These are phyloP conservation scores for Aleiodes testaceus DNA, from an alignment of 2,888 invertebrate species.

Conservation along the genomic window DNA sequence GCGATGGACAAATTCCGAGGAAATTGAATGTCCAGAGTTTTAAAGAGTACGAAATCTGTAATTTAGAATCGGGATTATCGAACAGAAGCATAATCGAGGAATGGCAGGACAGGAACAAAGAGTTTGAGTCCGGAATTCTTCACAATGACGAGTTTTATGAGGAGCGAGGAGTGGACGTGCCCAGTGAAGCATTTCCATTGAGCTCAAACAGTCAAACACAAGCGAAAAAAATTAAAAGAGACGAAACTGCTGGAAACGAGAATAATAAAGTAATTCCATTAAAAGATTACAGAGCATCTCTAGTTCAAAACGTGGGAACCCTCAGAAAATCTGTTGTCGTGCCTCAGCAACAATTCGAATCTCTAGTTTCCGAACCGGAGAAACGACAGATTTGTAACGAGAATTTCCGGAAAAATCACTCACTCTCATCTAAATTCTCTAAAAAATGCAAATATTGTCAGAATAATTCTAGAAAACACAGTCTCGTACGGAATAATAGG, in stretches of 20 bases:
- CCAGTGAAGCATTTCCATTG: slow-evolving; percentile 43
- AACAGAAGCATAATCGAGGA: slow-evolving; percentile 63
- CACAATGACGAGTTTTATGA: slow-evolving; percentile 60
- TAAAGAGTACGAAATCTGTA: slow-evolving; percentile 31
- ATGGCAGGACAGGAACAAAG: slow-evolving; percentile 58
- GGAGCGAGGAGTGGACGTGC: slow-evolving; percentile 65
- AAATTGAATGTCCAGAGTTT: slow-evolving; percentile 27
- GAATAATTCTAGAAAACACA: neutral
- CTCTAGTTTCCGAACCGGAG: slow-evolving; percentile 55
- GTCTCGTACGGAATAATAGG: neutral
- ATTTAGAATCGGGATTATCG: slow-evolving; percentile 42
- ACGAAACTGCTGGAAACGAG: neutral
- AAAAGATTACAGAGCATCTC: slow-evolving; percentile 62
- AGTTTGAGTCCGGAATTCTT: neutral
- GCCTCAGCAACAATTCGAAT: slow-evolving; percentile 57
- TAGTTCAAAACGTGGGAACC: slow-evolving; percentile 61
- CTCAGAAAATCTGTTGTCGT: slow-evolving; percentile 52
- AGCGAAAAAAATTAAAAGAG: slow-evolving; percentile 12
- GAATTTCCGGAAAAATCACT: slow-evolving; percentile 16
- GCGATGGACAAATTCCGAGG: slow-evolving; percentile 52
- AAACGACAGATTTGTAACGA: slow-evolving; percentile 13
- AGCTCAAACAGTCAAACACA: slow-evolving; percentile 28
- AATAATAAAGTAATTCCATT: slow-evolving; percentile 61
- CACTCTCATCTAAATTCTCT: neutral
- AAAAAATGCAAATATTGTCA: neutral